A percentile compares a stretch with the other conserved stretches of the same genome.
phyloP scores from a whole-genome alignment of 2,888 invertebrate genomes.

The Caenorhabditis panamensis region DNA sequence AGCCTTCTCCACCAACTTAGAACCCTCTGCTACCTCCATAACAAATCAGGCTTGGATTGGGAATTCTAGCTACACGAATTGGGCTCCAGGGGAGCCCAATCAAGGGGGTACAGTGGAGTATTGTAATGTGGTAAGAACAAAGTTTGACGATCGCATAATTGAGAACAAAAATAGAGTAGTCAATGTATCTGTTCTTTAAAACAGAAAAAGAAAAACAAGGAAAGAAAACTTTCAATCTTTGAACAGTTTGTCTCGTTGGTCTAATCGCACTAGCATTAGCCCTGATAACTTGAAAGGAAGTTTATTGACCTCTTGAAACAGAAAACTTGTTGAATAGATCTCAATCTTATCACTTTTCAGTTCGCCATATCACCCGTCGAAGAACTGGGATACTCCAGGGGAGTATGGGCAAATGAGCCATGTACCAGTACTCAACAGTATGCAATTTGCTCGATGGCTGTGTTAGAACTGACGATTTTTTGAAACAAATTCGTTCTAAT shows the following conservation, averaged over 20 bases:
- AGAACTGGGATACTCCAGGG: constrained; percentile 5
- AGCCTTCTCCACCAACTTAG: not conserved
- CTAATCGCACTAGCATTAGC: too few species aligned
- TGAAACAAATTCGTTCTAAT: too few species aligned
- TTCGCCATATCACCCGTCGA: constrained; percentile 11
- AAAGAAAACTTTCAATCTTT: too few species aligned
- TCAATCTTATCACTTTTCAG: constrained; percentile 3
- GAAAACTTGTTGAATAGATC: too few species aligned
- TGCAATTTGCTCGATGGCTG: constrained; percentile 10
- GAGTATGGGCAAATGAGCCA: constrained; percentile 24
- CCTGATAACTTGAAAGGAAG: too few species aligned
- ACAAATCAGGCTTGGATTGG: constrained; percentile 17
- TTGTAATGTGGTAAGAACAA: constrained; percentile 17
- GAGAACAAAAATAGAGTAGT: too few species aligned
- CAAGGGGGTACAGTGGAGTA: constrained; percentile 1
- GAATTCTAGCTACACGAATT: not conserved
- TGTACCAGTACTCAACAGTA: constrained; percentile 5
- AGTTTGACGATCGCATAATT: too few species aligned
- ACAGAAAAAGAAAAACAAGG: too few species aligned
- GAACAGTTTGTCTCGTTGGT: too few species aligned
- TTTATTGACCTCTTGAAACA: too few species aligned
- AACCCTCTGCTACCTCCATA: not conserved
- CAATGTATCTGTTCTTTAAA: too few species aligned
- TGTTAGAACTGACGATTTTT: not conserved
- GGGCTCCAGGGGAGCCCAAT: not conserved